Conservation (phyloP, 1,140 invertebrate genomes). For the Kradibia gibbosae region DNA sequence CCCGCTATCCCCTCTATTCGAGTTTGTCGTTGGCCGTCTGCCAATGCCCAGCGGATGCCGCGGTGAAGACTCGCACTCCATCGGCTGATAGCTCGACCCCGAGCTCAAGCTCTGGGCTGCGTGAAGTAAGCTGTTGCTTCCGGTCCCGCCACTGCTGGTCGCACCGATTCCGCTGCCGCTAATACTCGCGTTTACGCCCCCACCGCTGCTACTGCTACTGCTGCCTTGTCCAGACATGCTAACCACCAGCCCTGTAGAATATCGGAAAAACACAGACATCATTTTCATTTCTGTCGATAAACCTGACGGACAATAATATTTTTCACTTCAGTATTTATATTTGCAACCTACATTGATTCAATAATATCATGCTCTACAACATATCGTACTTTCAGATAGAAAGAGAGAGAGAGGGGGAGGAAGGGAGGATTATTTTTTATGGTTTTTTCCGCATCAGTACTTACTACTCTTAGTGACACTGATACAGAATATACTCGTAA, state of each 20-base stretch:
- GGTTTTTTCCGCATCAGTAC: too few relatives aligned
- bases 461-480: too few relatives aligned
- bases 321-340: neutral
- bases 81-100: conserved; percentile 70
- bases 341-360: neutral
- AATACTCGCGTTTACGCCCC: conserved; percentile 58
- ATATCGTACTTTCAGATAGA: too few relatives aligned
- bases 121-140: conserved; percentile 59
- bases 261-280: conserved; percentile 46
- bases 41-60: conserved; percentile 60
- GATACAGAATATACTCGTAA: too few relatives aligned
- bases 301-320: conserved; percentile 6
- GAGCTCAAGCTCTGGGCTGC: conserved; percentile 55
- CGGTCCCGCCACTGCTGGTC: conserved; percentile 59
- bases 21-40: conserved; percentile 55
- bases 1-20: conserved; percentile 56
- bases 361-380: too few relatives aligned
- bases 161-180: conserved; percentile 59
- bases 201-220: conserved; percentile 62
- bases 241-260: conserved; percentile 71
- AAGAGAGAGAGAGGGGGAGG: too few relatives aligned
- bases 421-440: too few relatives aligned
- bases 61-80: conserved; percentile 74
- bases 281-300: neutral
- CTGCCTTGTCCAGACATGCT: conserved; percentile 72